Percentiles rank a stretch among this genome's conserved stretches.
These are phyloP conservation scores for Numenius arquata DNA, from an alignment of 2,113 vertebrate genomes.

Conservation along the genomic window DNA sequence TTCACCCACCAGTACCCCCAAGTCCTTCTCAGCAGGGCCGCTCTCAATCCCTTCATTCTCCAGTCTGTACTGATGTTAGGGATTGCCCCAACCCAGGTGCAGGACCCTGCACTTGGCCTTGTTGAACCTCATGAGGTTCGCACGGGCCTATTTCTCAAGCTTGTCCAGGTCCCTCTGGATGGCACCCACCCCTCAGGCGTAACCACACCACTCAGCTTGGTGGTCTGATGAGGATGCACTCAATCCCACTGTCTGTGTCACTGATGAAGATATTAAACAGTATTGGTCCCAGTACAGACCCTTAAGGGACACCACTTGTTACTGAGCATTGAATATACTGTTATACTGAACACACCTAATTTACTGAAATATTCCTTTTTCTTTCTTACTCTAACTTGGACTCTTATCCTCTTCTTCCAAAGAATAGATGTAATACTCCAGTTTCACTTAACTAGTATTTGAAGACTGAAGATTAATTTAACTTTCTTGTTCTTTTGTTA, in stretches of 20 bases:
- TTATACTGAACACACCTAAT: neutral
- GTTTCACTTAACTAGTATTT: neutral
- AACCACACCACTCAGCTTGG: neutral
- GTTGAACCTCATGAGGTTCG: neutral
- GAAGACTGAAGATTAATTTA: neutral
- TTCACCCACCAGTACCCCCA: neutral
- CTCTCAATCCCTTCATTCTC: neutral
- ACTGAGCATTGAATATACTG: neutral
- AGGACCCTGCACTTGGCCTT: neutral
- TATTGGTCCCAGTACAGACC: neutral
- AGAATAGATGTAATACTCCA: neutral
- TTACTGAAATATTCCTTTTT: neutral
- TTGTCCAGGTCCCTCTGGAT: neutral
- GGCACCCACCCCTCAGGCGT: rapidly evolving
- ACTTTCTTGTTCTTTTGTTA: neutral
- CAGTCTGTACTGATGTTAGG: neutral
- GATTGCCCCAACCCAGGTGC: neutral
- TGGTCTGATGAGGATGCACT: neutral
- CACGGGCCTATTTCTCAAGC: neutral
- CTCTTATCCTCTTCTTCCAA: neutral
- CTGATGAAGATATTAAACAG: neutral
- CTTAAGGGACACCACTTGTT: neutral
- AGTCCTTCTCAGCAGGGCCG: neutral
- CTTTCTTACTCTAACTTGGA: neutral
- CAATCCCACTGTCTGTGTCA: neutral